Evolutionary conservation across 2,888 invertebrate species (phyloP), one percentile per base, ranked within the genome.

Genomic region (Orthosia cruda): DNA sequence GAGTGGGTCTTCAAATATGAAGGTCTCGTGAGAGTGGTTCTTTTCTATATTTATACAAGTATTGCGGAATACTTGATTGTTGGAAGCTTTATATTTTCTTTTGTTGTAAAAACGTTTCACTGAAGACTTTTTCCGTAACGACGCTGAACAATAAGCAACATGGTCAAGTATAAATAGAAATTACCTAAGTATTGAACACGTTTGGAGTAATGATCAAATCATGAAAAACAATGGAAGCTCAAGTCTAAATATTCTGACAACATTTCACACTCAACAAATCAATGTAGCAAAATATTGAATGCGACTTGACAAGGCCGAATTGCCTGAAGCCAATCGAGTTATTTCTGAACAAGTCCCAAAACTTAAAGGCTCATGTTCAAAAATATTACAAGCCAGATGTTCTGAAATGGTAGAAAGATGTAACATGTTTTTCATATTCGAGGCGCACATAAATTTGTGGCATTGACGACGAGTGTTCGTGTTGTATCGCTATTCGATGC

Each of bases 381-480:
- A 68, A 73, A 68, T 74, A 59, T 58, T 69, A 72, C 50, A 68
- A 62, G 49, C 54, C 32, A 68, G 62, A 74, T 82, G 69, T 82
- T 76, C 62, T 50, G 59, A 66, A 77, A 62, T 59, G 69, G 32
- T 23, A 20, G 32, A 63, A 75, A 59, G 15, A 72, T 74, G 62
- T 72, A 69, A 77, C 74, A 79, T 73, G 40, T 65, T 72, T 72
- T 52, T 70, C 52, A 52, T 87, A 90, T 91, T 87, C 88, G 81
- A 80, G 84, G 75, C 88, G 87, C 87, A 79, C 80, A 80, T 79
- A 71, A 78, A 84, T 66, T 87, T 77, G 82, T 89, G 89, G 87
- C 83, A 79, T 87, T 79, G 82, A 82, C 73, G 63, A 71, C 47
- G 66, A 85, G 71, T 83, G 83, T 83, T 83, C 70, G 74, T 76